Evolutionary conservation across 2,113 vertebrate genomes (phyloP).

Genomic region (Saguinus midas): DNA sequence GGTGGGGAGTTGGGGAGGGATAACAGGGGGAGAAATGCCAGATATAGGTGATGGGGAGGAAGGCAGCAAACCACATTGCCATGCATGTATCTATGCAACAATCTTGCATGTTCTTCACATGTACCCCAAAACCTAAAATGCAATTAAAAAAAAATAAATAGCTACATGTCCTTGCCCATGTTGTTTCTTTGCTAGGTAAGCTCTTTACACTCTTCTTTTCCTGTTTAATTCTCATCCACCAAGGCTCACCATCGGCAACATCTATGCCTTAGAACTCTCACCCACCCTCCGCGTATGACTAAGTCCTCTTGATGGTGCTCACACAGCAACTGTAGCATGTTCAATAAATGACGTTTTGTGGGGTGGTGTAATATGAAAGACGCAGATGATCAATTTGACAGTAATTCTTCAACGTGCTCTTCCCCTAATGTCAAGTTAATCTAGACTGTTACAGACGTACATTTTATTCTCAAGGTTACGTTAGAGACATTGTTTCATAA

Average conservation of each 20-base stretch:
- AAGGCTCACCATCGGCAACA: not conserved
- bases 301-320: not conserved
- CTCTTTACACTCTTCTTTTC: not conserved
- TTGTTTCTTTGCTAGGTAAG: not conserved
- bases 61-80: too few species aligned
- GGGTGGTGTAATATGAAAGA: not conserved
- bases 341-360: not conserved
- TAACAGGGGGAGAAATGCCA: too few species aligned
- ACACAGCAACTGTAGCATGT: not conserved
- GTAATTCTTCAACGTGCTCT: not conserved
- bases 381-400: not conserved
- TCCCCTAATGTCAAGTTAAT: not conserved
- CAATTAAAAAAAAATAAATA: not conserved
- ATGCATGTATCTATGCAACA: too few species aligned
- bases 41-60: too few species aligned
- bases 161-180: not conserved
- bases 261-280: not conserved
- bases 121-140: too few species aligned
- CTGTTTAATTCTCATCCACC: not conserved
- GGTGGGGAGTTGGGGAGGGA: too few species aligned
- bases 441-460: not conserved
- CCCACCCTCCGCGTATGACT: not conserved
- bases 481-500: not conserved
- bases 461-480: not conserved
- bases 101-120: too few species aligned